Percentiles rank a stretch among this genome's conserved stretches.
Evolutionary conservation across 1,140 invertebrate genomes (phyloP).

Genomic region (Hylaeus anthracinus): DNA sequence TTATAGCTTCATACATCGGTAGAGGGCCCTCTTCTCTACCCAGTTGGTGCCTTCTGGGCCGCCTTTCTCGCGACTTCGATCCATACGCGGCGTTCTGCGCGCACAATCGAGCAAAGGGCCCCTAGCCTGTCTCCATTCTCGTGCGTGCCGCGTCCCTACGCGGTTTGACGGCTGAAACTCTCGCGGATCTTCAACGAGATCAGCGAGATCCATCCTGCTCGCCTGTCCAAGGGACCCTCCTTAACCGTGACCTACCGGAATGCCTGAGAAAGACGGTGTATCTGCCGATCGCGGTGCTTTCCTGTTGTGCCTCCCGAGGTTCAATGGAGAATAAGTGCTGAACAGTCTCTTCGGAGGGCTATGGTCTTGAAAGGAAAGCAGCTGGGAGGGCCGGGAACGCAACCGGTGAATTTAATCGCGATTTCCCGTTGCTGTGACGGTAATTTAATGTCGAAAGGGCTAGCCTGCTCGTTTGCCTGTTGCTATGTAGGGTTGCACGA

Average conservation of each 20-base stretch:
- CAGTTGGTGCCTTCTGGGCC: not conserved
- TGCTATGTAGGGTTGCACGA: too few species aligned
- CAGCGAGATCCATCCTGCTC: slow-evolving; percentile 53
- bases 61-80: slow-evolving; percentile 14
- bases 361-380: too few species aligned
- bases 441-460: too few species aligned
- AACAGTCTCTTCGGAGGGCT: not conserved
- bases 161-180: slow-evolving; percentile 45
- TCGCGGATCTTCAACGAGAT: slow-evolving; percentile 58
- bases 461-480: too few species aligned
- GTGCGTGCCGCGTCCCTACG: slow-evolving; percentile 27
- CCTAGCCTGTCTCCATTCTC: slow-evolving; percentile 43
- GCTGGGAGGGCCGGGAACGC: too few species aligned
- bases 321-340: not conserved
- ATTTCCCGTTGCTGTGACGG: too few species aligned
- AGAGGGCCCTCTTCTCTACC: slow-evolving; percentile 29
- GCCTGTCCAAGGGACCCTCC: slow-evolving; percentile 36
- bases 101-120: slow-evolving; percentile 42
- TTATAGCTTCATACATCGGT: slow-evolving; percentile 71
- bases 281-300: slow-evolving; percentile 38
- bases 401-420: too few species aligned
- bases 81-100: slow-evolving; percentile 28
- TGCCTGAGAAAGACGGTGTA: slow-evolving; percentile 55
- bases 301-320: slow-evolving; percentile 38
- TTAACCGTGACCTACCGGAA: slow-evolving; percentile 65